Percentiles rank a stretch among this genome's conserved stretches.
Conservation (phyloP, 2,888 invertebrate species). For the Caenorhabditis wallacei region DNA sequence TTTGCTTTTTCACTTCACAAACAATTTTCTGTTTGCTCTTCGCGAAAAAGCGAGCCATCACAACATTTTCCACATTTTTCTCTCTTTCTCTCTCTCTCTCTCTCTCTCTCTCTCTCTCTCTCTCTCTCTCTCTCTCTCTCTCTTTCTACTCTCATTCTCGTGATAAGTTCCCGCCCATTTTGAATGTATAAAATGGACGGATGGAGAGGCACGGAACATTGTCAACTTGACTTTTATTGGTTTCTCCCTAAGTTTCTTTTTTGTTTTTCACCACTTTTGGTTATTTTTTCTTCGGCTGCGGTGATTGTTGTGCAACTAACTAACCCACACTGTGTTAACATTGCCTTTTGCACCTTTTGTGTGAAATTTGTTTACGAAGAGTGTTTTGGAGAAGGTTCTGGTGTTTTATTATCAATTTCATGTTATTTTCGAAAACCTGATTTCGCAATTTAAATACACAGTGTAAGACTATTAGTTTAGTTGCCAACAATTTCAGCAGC, state of each 20-base stretch:
- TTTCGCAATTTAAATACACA: slow-evolving; percentile 15
- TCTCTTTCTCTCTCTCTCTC: slow-evolving; percentile 3
- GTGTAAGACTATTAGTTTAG: slow-evolving; percentile 28
- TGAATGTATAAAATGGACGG: slow-evolving; percentile 49
- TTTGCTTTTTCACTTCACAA: slow-evolving; percentile 28
- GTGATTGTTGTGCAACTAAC: slow-evolving; percentile 58
- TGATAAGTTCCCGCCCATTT: slow-evolving; percentile 43
- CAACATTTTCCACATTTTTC: slow-evolving; percentile 41
- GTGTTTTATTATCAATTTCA: slow-evolving; percentile 15
- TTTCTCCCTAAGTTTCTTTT: not conserved
- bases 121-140: not conserved
- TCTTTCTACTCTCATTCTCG: slow-evolving; percentile 15
- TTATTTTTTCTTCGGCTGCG: slow-evolving; percentile 13
- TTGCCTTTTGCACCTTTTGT: slow-evolving; percentile 20
- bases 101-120: slow-evolving; percentile 9
- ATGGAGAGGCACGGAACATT: not conserved
- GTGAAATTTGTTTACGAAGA: slow-evolving; percentile 21
- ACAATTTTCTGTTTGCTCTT: slow-evolving; percentile 47
- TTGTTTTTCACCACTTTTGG: slow-evolving; percentile 7
- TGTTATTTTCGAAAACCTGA: not conserved
- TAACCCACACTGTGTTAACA: slow-evolving; percentile 48
- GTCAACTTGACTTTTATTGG: slow-evolving; percentile 17
- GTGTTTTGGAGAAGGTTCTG: slow-evolving; percentile 24
- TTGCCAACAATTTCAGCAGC: slow-evolving; percentile 57
- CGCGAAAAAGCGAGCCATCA: slow-evolving; percentile 44